Base-by-base conservation (phyloP, 2,113 vertebrate genomes). In the Catharus minimus region DNA sequence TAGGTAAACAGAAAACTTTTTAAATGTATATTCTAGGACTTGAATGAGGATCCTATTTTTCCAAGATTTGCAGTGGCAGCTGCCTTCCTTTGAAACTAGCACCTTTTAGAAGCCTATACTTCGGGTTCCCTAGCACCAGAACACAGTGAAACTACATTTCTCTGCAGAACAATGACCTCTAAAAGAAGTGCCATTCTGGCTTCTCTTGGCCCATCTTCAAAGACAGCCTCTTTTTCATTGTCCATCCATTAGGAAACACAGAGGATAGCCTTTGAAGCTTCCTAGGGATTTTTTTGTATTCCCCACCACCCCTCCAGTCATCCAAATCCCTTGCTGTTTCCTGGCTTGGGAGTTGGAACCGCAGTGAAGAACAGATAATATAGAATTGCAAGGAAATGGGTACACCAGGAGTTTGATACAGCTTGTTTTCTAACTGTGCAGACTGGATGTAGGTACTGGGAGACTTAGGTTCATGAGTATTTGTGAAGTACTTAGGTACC, bases 281-380 rank as follows among this genome's bases (percentile, higher is more conserved):
- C 93, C 88, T 74, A 46, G 67, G 71, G 87, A 82, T 87, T 95
- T 93, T 47, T 47, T 82, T 91, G 87, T 92, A 94, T 92, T 96
- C 87, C 60, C 85, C 52, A 85, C 93, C 74, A 89, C 7, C 56
- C 73, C 41, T 94, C 39, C 78, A 62, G 90, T 60, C 69, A 75
- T 86, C 82, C 82, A 93, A 64, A 81, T 91, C 86, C 73, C 57
- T 83, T 84, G 86, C 68, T 78, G 79, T 88, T 86, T 88, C 47
- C 76, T 78, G 67, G 86, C 68, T 72, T 1, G 3, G 36, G 53
- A 85, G 32, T 13, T 89, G 79, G 86, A 88, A 56, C 60, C 0
- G 0, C 64, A 28, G 43, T 13, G 61, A 80, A 22, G 43, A 60
- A n/a, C 1, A 77, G 60, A 44, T 84, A 20, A 60, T 19, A 18